These are phyloP conservation scores for Carollia perspicillata DNA, from an alignment of 2,113 vertebrate genomes.

Conservation along the genomic window DNA sequence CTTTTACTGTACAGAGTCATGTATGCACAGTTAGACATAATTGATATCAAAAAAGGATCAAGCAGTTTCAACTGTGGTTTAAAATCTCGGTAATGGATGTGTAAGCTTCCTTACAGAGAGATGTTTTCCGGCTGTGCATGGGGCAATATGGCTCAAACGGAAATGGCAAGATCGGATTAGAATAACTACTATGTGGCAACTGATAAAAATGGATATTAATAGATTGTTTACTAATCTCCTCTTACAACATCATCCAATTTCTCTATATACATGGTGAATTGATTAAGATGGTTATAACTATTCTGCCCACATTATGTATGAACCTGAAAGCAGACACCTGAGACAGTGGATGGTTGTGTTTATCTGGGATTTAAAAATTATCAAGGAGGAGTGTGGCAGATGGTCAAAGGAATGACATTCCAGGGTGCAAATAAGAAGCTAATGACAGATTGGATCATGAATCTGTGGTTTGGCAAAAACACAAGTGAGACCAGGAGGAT, in stretches of 20 bases:
- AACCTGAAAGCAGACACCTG: background rate
- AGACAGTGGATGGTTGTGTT: background rate
- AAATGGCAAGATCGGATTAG: background rate
- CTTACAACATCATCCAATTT: background rate
- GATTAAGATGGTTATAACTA: background rate
- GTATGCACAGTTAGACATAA: background rate
- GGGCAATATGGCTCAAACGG: background rate
- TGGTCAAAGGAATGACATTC: conserved; percentile 29
- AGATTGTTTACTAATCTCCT: background rate
- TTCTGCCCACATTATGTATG: background rate
- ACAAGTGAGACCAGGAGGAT: background rate
- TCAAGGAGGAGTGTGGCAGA: background rate
- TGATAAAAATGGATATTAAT: background rate
- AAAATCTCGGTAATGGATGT: background rate
- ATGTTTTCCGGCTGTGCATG: background rate
- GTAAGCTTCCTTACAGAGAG: background rate
- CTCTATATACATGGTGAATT: background rate
- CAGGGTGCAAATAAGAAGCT: conserved; percentile 20
- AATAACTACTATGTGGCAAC: background rate
- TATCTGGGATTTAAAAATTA: background rate
- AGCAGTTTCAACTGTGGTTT: background rate
- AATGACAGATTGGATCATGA: background rate
- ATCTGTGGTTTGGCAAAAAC: conserved; percentile 17
- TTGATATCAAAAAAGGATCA: background rate
- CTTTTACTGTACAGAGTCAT: background rate